Base-by-base conservation (phyloP, 2,888 invertebrate species). In the Pristionchus mayeri region DNA sequence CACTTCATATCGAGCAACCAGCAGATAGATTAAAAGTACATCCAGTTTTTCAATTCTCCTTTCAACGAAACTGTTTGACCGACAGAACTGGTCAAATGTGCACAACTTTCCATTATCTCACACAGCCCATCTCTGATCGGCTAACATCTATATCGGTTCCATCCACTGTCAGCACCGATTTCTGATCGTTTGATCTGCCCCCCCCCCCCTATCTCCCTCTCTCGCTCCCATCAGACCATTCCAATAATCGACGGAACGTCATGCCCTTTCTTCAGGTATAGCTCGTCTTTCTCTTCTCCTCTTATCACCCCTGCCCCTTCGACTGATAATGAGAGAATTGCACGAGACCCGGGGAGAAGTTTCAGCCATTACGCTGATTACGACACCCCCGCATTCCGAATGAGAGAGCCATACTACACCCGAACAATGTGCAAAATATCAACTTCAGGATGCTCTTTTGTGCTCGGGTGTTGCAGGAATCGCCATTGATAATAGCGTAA, bases 231-330 rank as follows among this genome's bases (percentile, higher is more conserved):
- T 63, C 24, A 50, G n/a, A n/a, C n/a, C n/a, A n/a, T n/a, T n/a
- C n/a, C n/a, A n/a, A n/a, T n/a, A n/a, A n/a, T n/a, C n/a, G n/a
- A n/a, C 18, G 27, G 76, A 78, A 78, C 76, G 76, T 78, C 76
- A 78, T 78, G 76, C 76, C 76, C 76, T 78, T 78, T 50, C 44
- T 24, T 75, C 75, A n/a, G 50, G 34, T 78, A 78, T 78, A 71
- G 71, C 71, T 71, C 71, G 71, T 71, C 24, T 44, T 44, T 71
- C 40, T 44, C 21, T 37, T 37, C 71, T 18, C 40, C 67, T n/a
- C 71, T 71, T 40, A 71, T 71, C 71, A 40, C 71, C 40, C 37
- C 71, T 71, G 24, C 40, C 40, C 37, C 71, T 2, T n/a, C 54
- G 40, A 40, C 71, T 71, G 71, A 71, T 71, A 71, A 71, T 71